Evolutionary conservation across 92 coral and sea anemone species (phyloP).

Genomic region (Paragorgia papillata): DNA sequence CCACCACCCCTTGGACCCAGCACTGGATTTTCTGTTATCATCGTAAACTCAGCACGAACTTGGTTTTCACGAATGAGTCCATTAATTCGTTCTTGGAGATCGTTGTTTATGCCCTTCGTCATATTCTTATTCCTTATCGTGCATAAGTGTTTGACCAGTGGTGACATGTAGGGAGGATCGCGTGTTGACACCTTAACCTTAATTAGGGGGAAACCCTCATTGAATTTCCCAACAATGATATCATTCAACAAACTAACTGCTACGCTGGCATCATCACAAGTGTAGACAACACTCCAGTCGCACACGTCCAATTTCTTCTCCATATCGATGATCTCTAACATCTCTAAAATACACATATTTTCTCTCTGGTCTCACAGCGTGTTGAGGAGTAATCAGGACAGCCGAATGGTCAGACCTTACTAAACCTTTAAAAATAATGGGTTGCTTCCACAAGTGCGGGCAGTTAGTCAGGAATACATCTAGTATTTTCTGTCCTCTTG

Average conservation of each 20-base stretch:
- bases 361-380: no score
- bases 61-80: conserved; percentile 23
- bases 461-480: no score
- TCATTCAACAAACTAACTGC: conserved; percentile 14
- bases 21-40: conserved; percentile 32
- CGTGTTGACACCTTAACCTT: conserved; percentile 28
- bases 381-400: no score
- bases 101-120: conserved; percentile 15
- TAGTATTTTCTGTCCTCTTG: no score
- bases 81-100: conserved; percentile 26
- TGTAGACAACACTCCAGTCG: not conserved
- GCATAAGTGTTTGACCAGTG: conserved; percentile 27
- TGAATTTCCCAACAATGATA: not conserved
- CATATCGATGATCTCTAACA: no score
- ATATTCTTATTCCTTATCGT: conserved; percentile 22
- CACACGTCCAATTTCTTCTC: no score
- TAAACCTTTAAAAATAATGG: no score
- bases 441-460: no score
- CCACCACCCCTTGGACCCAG: conserved; percentile 50
- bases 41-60: not conserved
- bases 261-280: not conserved
- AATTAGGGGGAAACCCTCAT: conserved; percentile 32
- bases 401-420: no score
- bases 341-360: no score
- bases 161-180: conserved; percentile 38